phyloP scores from a whole-genome alignment of 2,888 invertebrate species.

The Gonocerus acuteangulatus region DNA sequence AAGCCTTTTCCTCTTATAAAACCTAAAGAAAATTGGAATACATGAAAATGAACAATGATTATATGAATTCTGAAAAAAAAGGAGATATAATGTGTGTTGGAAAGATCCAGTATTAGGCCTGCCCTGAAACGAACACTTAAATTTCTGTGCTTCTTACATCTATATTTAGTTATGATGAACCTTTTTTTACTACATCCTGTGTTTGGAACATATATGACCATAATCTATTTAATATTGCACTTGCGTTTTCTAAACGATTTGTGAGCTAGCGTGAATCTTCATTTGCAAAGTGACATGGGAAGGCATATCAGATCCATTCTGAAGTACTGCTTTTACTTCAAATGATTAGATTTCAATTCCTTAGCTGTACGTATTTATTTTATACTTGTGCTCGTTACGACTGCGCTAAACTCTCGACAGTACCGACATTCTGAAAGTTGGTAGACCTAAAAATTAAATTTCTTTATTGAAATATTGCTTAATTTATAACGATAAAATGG shows the following conservation, averaged over 20 bases:
- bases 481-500: not conserved
- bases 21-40: not conserved
- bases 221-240: constrained; percentile 4
- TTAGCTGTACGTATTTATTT: not conserved
- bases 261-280: constrained; percentile 10
- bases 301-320: not conserved
- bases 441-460: too few species aligned
- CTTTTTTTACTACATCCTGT: not conserved
- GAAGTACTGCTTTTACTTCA: constrained; percentile 12
- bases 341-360: not conserved
- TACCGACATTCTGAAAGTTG: too few species aligned
- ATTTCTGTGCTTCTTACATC: constrained; percentile 1
- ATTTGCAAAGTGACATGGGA: constrained; percentile 12
- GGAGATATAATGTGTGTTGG: not conserved
- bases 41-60: constrained; percentile 16
- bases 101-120: constrained; percentile 19
- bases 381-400: too few species aligned
- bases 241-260: constrained; percentile 11
- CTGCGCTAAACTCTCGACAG: too few species aligned
- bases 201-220: not conserved
- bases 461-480: too few species aligned
- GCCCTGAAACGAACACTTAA: constrained; percentile 19
- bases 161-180: not conserved
- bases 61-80: not conserved
- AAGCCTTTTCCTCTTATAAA: constrained; percentile 24